A percentile compares a stretch with the other conserved stretches of the same genome.
These are phyloP conservation scores for Gymnoscopelus braueri DNA, from an alignment of 2,797 vertebrate species.

Conservation along the genomic window DNA sequence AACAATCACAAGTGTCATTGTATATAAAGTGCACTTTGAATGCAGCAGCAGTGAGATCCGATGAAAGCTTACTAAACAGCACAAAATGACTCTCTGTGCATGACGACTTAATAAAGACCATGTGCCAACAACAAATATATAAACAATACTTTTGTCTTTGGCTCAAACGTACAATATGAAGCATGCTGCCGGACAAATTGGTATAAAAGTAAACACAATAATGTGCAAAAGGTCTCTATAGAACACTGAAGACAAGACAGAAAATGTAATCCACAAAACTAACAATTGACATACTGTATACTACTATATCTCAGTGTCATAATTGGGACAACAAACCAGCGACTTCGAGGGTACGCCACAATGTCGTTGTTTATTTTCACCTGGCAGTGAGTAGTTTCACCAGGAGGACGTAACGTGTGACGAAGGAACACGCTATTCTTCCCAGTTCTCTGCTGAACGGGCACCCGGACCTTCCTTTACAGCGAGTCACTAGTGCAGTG, in stretches of 20 bases:
- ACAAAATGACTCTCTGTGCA: slow-evolving; percentile 36
- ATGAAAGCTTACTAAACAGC: slow-evolving; percentile 22
- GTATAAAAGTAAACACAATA: slow-evolving; percentile 32
- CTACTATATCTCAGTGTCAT: too few species aligned
- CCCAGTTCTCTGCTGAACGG: too few species aligned
- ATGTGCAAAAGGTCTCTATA: slow-evolving; percentile 35
- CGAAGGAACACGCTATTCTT: too few species aligned
- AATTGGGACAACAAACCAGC: too few species aligned
- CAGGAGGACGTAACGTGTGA: too few species aligned
- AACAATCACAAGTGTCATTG: slow-evolving; percentile 57
- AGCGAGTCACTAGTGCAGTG: too few species aligned
- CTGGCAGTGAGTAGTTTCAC: too few species aligned
- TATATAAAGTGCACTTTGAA: slow-evolving; percentile 64
- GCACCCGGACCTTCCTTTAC: too few species aligned
- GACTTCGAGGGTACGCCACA: neutral
- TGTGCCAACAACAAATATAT: neutral
- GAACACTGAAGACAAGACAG: neutral
- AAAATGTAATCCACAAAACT: neutral
- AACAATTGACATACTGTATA: neutral
- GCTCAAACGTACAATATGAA: slow-evolving; percentile 18
- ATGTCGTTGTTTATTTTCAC: neutral
- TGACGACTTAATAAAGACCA: neutral
- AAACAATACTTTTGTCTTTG: slow-evolving; percentile 23
- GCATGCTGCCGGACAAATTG: slow-evolving; percentile 37
- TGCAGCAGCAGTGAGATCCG: slow-evolving; percentile 22